Conservation (phyloP, 1,140 invertebrate genomes). For the Gryon sp. region DNA sequence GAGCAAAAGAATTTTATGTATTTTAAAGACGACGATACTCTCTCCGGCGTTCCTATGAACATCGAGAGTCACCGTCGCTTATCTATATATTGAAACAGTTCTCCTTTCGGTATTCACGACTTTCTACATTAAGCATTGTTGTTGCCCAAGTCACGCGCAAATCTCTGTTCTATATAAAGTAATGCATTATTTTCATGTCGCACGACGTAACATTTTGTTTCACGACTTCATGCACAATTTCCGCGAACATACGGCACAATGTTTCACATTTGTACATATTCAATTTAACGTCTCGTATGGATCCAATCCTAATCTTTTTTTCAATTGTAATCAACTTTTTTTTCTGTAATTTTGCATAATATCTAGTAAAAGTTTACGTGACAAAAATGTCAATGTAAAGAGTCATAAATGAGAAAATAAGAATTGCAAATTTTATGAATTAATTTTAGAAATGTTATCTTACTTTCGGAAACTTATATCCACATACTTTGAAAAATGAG, state of each 20-base stretch:
- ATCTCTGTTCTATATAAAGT: slow-evolving; percentile 42
- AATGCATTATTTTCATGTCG: slow-evolving; percentile 34
- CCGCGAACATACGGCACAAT: background rate
- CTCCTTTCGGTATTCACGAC: slow-evolving; percentile 58
- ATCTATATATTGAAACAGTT: slow-evolving; percentile 60
- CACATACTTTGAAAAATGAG: too few relatives aligned
- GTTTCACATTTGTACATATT: too few relatives aligned
- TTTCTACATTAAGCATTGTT: slow-evolving; percentile 61
- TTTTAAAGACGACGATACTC: slow-evolving; percentile 54
- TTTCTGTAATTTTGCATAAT: too few relatives aligned
- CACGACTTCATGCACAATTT: slow-evolving; percentile 6
- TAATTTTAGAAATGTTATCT: too few relatives aligned
- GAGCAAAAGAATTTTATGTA: slow-evolving; percentile 57
- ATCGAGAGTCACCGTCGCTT: slow-evolving; percentile 29
- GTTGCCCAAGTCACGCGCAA: slow-evolving; percentile 23
- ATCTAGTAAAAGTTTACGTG: too few relatives aligned
- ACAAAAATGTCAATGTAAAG: too few relatives aligned
- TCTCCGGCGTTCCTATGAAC: slow-evolving; percentile 45
- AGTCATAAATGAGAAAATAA: too few relatives aligned
- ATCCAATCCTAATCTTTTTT: too few relatives aligned
- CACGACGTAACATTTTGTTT: slow-evolving; percentile 14
- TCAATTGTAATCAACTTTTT: too few relatives aligned
- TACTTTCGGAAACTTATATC: too few relatives aligned
- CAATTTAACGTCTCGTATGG: too few relatives aligned
- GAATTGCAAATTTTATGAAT: too few relatives aligned